Evolutionary conservation across 2,888 invertebrate genomes (phyloP).

Genomic region (Toxonevra muliebris): DNA sequence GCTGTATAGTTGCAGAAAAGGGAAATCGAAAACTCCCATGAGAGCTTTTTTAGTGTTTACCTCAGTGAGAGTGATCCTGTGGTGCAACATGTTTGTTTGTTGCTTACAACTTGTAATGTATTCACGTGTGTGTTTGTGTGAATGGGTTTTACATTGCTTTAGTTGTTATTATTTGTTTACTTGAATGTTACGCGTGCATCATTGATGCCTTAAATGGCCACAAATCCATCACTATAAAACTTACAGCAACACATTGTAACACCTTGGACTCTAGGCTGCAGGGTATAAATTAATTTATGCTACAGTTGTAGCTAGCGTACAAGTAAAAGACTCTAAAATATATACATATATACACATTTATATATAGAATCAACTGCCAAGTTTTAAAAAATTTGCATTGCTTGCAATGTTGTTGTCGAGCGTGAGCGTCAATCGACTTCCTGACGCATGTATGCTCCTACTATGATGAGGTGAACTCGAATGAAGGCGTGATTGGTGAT

Average conservation of each 20-base stretch:
- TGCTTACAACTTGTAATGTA: slow-evolving; percentile 4
- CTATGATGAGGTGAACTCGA: neutral
- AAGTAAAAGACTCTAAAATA: no score
- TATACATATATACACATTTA: no score
- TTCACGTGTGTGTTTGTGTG: neutral
- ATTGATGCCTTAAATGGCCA: slow-evolving; percentile 31
- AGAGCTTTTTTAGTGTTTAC: neutral
- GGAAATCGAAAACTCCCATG: no score
- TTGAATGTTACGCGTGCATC: slow-evolving; percentile 35
- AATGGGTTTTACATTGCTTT: slow-evolving; percentile 13
- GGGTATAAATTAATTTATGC: slow-evolving; percentile 40
- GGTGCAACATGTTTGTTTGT: slow-evolving; percentile 4
- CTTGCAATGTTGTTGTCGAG: slow-evolving; percentile 7
- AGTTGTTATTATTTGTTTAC: slow-evolving; percentile 36
- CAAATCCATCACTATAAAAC: slow-evolving; percentile 25
- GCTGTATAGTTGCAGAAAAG: no score
- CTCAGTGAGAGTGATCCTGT: slow-evolving; percentile 35
- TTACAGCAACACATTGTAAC: slow-evolving; percentile 23
- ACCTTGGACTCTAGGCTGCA: slow-evolving; percentile 44
- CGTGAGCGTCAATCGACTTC: slow-evolving; percentile 12
- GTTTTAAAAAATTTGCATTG: slow-evolving; percentile 12
- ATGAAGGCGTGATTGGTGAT: neutral
- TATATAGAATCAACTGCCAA: slow-evolving; percentile 8
- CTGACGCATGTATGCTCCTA: no score
- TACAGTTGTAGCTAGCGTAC: neutral